Conservation (phyloP, 2,113 vertebrate species). For the Anolis carolinensis region DNA sequence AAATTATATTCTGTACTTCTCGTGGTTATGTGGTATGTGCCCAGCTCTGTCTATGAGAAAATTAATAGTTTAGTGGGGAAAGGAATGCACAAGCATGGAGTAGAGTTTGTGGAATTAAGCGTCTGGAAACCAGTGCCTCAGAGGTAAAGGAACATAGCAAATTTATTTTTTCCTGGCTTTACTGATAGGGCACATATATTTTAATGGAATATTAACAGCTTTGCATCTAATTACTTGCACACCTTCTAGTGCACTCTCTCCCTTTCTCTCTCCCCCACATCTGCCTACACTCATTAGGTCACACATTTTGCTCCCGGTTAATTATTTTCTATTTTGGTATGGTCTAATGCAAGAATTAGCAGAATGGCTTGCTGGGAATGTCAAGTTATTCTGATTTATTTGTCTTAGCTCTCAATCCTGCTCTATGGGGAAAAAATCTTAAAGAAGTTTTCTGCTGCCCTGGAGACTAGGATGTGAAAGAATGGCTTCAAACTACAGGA, state of each 20-base stretch:
- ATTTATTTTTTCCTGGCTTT: slow-evolving; percentile 63
- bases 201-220: slow-evolving; percentile 65
- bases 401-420: not conserved
- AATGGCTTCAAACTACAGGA: too few species aligned
- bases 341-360: slow-evolving; percentile 30
- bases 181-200: slow-evolving; percentile 67
- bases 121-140: slow-evolving; percentile 65
- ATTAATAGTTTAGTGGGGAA: slow-evolving; percentile 56
- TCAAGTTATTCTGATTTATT: slow-evolving; percentile 29
- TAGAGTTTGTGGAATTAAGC: slow-evolving; percentile 64
- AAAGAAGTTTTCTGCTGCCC: too few species aligned
- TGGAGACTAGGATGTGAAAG: too few species aligned
- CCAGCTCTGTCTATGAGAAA: slow-evolving; percentile 21
- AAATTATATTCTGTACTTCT: slow-evolving; percentile 43
- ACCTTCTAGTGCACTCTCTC: slow-evolving; percentile 31
- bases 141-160: slow-evolving; percentile 66
- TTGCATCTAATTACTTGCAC: slow-evolving; percentile 69
- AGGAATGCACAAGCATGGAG: slow-evolving; percentile 63
- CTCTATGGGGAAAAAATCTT: not conserved
- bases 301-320: slow-evolving; percentile 49
- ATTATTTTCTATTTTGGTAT: slow-evolving; percentile 53
- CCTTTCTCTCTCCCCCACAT: not conserved
- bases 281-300: not conserved
- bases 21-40: slow-evolving; percentile 33
- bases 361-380: slow-evolving; percentile 38